Evolutionary conservation across 2,797 vertebrate genomes (phyloP).

Genomic region (Aeoliscus strigatus): DNA sequence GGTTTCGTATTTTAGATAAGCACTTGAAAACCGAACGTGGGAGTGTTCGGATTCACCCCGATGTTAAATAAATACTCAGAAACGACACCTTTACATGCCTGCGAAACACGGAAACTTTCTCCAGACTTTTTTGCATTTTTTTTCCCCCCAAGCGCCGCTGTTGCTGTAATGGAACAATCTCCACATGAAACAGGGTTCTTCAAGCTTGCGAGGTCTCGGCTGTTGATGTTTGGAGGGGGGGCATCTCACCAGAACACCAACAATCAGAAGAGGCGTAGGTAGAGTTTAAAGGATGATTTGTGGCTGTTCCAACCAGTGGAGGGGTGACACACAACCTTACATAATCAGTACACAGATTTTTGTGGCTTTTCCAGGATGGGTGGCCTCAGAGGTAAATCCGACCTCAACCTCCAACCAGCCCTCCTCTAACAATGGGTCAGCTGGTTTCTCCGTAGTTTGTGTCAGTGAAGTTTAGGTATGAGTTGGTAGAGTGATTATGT

Average conservation of each 20-base stretch:
- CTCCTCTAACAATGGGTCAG: conserved; percentile 10
- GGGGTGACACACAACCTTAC: conserved; percentile 1
- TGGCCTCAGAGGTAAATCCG: conserved; percentile 13
- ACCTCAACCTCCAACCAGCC: not conserved
- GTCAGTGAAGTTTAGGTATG: conserved; percentile 6
- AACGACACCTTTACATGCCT: conserved; percentile 20
- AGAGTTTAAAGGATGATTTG: too few relatives aligned
- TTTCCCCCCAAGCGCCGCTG: conserved; percentile 7
- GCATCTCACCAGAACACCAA: conserved; percentile 19
- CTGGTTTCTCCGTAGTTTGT: conserved; percentile 22
- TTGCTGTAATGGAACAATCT: conserved; percentile 56
- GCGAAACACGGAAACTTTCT: conserved; percentile 12
- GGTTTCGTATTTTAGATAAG: conserved; percentile 52
- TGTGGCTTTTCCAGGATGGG: conserved; percentile 11
- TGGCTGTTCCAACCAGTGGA: too few relatives aligned
- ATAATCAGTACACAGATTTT: conserved; percentile 2
- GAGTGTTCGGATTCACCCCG: conserved; percentile 60
- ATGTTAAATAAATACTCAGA: conserved; percentile 53
- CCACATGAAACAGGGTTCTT: not conserved
- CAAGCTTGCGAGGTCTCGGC: too few relatives aligned
- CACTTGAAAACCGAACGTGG: conserved; percentile 43
- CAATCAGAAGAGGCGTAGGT: conserved; percentile 24
- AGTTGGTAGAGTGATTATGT: too few relatives aligned
- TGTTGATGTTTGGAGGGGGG: conserved; percentile 36
- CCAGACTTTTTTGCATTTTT: conserved; percentile 6